Conservation (phyloP, 1,140 invertebrate species). For the Penaeus indicus region DNA sequence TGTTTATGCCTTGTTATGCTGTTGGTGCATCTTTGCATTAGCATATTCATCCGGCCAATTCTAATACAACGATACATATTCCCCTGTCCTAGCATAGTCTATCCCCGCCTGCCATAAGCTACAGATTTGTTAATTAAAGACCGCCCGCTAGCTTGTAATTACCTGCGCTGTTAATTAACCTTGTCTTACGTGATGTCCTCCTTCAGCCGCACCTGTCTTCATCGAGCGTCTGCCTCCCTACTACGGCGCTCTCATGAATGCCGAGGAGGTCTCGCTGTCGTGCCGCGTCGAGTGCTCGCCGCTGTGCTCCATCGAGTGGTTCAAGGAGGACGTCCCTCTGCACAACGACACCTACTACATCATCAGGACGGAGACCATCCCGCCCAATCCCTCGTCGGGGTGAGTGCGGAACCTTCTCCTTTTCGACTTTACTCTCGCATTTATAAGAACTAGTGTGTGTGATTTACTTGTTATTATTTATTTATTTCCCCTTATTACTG, state of each 20-base stretch:
- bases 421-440: neutral
- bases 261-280: slow-evolving; percentile 81
- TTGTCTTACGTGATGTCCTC: slow-evolving; percentile 61
- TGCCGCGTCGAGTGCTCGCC: slow-evolving; percentile 92
- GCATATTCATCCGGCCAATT: too few relatives aligned
- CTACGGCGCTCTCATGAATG: slow-evolving; percentile 82
- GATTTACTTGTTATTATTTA: neutral
- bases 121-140: slow-evolving; percentile 33
- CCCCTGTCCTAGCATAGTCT: too few relatives aligned
- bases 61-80: too few relatives aligned
- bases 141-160: slow-evolving; percentile 27
- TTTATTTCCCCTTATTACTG: too few relatives aligned
- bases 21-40: too few relatives aligned
- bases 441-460: neutral
- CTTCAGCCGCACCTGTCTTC: slow-evolving; percentile 85
- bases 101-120: too few relatives aligned
- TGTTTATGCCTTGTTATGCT: too few relatives aligned
- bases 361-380: slow-evolving; percentile 77
- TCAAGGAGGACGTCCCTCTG: slow-evolving; percentile 72
- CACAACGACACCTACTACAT: slow-evolving; percentile 65
- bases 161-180: neutral
- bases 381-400: slow-evolving; percentile 75
- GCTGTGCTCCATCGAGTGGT: slow-evolving; percentile 86
- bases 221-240: slow-evolving; percentile 86
- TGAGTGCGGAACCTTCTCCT: neutral